Base-by-base conservation (phyloP, 1,140 invertebrate species). In the Ruditapes philippinarum region DNA sequence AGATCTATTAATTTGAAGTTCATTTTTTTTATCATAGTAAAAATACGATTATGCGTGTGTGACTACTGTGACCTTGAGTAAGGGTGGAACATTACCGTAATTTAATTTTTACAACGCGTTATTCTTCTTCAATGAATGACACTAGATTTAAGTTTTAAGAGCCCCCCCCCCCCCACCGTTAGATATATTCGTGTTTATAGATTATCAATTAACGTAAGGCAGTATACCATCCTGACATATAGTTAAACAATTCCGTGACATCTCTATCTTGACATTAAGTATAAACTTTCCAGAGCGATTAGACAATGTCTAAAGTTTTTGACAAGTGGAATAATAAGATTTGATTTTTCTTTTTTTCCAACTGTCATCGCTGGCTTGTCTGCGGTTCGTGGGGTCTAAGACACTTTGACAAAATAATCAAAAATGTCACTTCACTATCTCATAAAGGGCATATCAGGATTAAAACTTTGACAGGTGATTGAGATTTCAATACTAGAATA, bases 251-350 rank as follows among this genome's bases (percentile, higher is more conserved):
- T 33, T 36, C 31, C 2, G 31, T 60, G 79, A 81, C 57, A 81
- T 22, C n/a, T 57, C 38, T 51, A 31, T 81, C 79, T 81, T 81
- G 79, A 62, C 79, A 62, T 14, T 25, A 65, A 40, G 36, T 14
- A 62, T 81, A 81, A 62, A 81, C 79, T 36, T 81, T 62, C 51
- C n/a, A 31, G 79, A 11, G n/a, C 36, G 79, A 81, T 81, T 81
- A 81, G 7, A 25, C 49, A 60, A 33, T 57, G 19, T 80, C 22
- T 49, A 60, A 33, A n/a, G 25, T n/a, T 42, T 40, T 60, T 79
- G 79, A 81, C 79, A 60, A 42, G 79, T 40, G 31, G 79, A 62
- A 81, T 60, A 81, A 65, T 45, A 36, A 40, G 51, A 65, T 60
- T 60, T 60, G 54, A 81, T 81, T 49, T 49, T 45, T 49, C 25